These are phyloP conservation scores for Sorex fumeus DNA, from an alignment of 2,113 vertebrate species.

Conservation along the genomic window DNA sequence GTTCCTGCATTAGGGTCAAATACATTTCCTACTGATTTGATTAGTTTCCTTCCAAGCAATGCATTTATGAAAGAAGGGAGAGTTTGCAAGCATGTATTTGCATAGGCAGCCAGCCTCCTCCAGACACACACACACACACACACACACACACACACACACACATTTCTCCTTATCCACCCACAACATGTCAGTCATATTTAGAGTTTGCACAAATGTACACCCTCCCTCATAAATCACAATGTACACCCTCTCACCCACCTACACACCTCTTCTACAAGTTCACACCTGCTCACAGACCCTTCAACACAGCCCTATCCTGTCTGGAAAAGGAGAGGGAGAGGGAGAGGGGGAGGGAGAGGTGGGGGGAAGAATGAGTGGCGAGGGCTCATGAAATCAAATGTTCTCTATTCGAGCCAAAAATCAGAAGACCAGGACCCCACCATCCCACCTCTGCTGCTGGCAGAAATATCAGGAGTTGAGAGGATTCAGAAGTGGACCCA, in stretches of 20 bases:
- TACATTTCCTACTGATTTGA: slow-evolving; percentile 82
- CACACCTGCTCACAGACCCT: slow-evolving; percentile 75
- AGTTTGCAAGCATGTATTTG: slow-evolving; percentile 78
- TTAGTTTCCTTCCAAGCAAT: slow-evolving; percentile 78
- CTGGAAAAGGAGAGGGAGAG: neutral
- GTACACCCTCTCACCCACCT: slow-evolving; percentile 80
- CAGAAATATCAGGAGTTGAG: neutral
- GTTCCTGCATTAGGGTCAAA: slow-evolving; percentile 73
- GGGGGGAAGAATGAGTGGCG: neutral
- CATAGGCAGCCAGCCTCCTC: slow-evolving; percentile 70
- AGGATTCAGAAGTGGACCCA: neutral
- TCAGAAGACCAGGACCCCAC: neutral
- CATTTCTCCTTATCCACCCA: slow-evolving; percentile 78
- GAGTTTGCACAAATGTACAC: slow-evolving; percentile 82
- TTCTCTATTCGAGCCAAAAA: slow-evolving; percentile 23
- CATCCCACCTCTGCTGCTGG: neutral
- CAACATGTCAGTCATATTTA: slow-evolving; percentile 83
- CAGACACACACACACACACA: slow-evolving; percentile 19
- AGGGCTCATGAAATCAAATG: slow-evolving; percentile 9
- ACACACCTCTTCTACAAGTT: slow-evolving; percentile 79
- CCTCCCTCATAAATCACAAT: slow-evolving; percentile 80
- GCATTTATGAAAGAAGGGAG: slow-evolving; percentile 71
- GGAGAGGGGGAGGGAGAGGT: slow-evolving; percentile 4
- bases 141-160: slow-evolving; percentile 18
- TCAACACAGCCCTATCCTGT: slow-evolving; percentile 59